These are phyloP conservation scores for Sesia bembeciformis DNA, from an alignment of 2,888 invertebrate species.

Conservation along the genomic window DNA sequence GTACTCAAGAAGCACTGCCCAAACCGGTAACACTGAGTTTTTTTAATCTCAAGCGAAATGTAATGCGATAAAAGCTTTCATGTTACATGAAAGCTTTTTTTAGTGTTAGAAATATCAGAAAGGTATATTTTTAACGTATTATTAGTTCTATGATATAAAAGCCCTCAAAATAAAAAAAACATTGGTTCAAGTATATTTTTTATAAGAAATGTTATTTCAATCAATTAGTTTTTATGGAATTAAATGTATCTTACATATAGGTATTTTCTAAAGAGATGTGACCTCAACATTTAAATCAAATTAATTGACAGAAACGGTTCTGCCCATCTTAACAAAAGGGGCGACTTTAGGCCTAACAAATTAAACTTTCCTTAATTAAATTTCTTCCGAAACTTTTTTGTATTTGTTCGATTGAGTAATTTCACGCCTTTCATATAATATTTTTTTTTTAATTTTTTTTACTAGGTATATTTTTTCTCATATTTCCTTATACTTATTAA, in stretches of 20 bases:
- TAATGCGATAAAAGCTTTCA: too few species aligned
- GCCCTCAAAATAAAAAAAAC: neutral
- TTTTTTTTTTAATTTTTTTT: too few species aligned
- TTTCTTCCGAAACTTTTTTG: conserved; percentile 5
- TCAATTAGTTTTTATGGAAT: neutral
- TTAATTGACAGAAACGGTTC: conserved; percentile 5
- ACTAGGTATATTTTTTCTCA: too few species aligned
- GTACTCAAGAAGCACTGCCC: too few species aligned
- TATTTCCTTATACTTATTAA: too few species aligned
- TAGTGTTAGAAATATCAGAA: too few species aligned
- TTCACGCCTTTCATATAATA: too few species aligned
- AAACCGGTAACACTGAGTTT: too few species aligned
- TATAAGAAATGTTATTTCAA: neutral
- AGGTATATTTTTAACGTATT: too few species aligned
- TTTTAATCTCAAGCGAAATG: too few species aligned
- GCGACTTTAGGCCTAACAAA: conserved; percentile 7
- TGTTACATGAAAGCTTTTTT: too few species aligned
- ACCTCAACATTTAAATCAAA: conserved; percentile 3
- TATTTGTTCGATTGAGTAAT: neutral
- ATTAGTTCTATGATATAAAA: too few species aligned
- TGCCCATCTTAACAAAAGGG: conserved; percentile 4
- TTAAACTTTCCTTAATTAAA: conserved; percentile 11
- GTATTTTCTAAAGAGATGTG: neutral
- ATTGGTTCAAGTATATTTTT: neutral
- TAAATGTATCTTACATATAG: neutral